Percentiles rank a stretch among this genome's conserved stretches.
These are phyloP conservation scores for Psittacula cyanocephala DNA, from an alignment of 2,113 vertebrate genomes.

Conservation along the genomic window DNA sequence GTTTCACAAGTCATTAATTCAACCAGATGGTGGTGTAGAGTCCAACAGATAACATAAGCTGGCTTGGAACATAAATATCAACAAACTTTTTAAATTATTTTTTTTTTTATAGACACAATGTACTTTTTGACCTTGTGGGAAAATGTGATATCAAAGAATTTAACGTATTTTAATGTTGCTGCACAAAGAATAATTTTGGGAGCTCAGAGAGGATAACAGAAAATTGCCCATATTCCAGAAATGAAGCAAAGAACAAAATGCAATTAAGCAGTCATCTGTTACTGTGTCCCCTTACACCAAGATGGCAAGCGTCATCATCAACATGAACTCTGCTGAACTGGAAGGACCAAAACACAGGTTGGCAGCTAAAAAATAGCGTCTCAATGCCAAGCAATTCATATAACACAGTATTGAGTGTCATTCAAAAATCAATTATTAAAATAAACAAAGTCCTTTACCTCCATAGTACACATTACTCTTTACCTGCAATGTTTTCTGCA, in stretches of 20 bases:
- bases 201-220: not conserved
- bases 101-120: not conserved
- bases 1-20: conserved; percentile 46
- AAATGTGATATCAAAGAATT: not conserved
- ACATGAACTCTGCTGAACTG: not conserved
- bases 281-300: not conserved
- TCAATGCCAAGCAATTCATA: not conserved
- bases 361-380: not conserved
- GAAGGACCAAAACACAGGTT: not conserved
- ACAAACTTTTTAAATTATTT: not conserved
- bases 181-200: not conserved
- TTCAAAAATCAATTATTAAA: not conserved
- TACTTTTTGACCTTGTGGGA: not conserved
- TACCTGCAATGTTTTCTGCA: not conserved
- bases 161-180: not conserved
- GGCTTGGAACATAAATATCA: conserved; percentile 8
- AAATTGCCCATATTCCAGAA: not conserved
- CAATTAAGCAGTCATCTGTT: not conserved
- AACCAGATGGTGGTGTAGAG: conserved; percentile 3
- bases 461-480: not conserved
- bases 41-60: conserved; percentile 10
- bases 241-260: not conserved
- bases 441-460: not conserved
- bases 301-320: not conserved
- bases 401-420: not conserved